Base-by-base conservation (phyloP, 2,797 vertebrate species). In the Moxostoma hubbsi region DNA sequence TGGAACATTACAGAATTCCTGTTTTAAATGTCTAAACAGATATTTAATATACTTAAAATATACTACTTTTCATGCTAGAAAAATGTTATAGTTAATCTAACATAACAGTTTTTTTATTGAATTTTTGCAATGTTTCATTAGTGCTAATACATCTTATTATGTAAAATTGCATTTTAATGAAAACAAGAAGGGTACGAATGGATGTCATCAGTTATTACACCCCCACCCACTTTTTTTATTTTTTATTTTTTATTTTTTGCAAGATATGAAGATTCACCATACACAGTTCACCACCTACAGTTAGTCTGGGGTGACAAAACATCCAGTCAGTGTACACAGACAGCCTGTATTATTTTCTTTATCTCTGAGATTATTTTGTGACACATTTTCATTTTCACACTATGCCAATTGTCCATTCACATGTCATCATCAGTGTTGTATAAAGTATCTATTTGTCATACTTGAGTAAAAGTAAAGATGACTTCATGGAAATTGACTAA, bases 201-300 rank as follows among this genome's bases (percentile, higher is more conserved):
- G n/a, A 73, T 65, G 67, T 75, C 79, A 83, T 75, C 71, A 79
- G 51, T 74, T 82, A 78, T 82, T 80, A 78, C 75, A 82, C 77
- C 62, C 10, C 73, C 80, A n/a, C n/a, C n/a, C n/a, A n/a, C n/a
- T n/a, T n/a, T n/a, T n/a, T n/a, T n/a, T n/a, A n/a, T n/a, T n/a
- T n/a, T n/a, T n/a, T n/a, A n/a, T n/a, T n/a, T n/a, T n/a, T n/a
- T n/a, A n/a, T n/a, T n/a, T 69, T 55, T 55, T 83, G 64, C 65
- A 77, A 79, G 45, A 79, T 69, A 81, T 73, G 51, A 54, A 80
- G 65, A 83, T 75, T 18, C 18, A 18, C 18, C 18, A 18, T 1
- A 18, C 18, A 18, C 18, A 24, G 24, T 67, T 75, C 76, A 82
- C 82, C 80, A 83, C 82, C 82, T 83, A 63, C 75, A 67, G 75